Base-by-base conservation (phyloP, 2,113 vertebrate genomes). In the Regulus satrapa region DNA sequence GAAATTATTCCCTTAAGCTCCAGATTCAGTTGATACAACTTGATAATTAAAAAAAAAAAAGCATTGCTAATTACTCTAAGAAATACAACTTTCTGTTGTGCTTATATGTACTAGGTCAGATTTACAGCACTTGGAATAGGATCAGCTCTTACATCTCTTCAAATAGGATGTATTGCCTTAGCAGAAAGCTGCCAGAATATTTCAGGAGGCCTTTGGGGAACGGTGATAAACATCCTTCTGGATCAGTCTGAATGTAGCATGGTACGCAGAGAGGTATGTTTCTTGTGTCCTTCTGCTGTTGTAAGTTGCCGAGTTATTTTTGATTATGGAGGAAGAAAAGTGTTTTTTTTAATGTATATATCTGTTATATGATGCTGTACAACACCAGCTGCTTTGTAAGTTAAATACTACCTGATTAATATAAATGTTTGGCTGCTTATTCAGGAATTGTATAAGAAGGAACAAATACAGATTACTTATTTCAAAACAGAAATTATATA, bases 161-260 rank as follows among this genome's bases (percentile, higher is more conserved):
- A 99, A 96, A 90, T 54, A 23, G 99, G 99, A 73, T 99, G 99
- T 87, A 92, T 98, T 94, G 98, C 98, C 83, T 97, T 99, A 95
- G 98, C 98, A 61, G 97, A 97, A 96, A 99, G 99, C 97, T 99
- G 99, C 97, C 99, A 99, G 97, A 99, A 99, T 97, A 99, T 99
- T 97, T 99, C 99, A 40, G 99, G 99, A 89, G 99, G 99, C 24
- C 98, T 99, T 89, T 99, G 99, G 99, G 99, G 99, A 73, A 99
- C 98, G 0, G 98, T 99, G 77, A 97, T 99, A 92, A 99, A 98
- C 97, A 99, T 99, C 91, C 98, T 99, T 55, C 97, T 99, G 96
- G 99, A 99, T 96, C 99, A 98, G 66, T 98, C 97, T 41, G 99
- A 99, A 94, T 99, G 99, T 91, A 99, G 99, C 92, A 98, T 99